phyloP scores from a whole-genome alignment of 37 sponge, comb jelly and placozoan genomes.

The Axinella damicornis region DNA sequence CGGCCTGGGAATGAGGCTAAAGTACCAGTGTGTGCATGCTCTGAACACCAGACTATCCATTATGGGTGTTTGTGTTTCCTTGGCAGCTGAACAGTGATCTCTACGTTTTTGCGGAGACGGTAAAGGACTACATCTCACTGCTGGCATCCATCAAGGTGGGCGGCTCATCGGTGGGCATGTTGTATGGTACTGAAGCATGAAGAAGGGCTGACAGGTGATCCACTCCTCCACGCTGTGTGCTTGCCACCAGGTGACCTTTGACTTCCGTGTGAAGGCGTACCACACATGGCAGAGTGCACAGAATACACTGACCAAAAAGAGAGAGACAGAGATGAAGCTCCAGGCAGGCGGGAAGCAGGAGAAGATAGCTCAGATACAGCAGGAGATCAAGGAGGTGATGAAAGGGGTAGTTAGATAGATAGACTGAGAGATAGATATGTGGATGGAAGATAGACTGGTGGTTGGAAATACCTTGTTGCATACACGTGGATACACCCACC shows the following conservation, averaged over 20 bases:
- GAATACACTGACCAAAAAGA: constrained; percentile 88
- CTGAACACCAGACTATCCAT: too few relatives aligned
- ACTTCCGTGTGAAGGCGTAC: constrained; percentile 84
- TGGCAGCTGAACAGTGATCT: constrained; percentile 73
- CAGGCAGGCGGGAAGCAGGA: constrained; percentile 87
- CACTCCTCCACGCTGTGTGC: neutral
- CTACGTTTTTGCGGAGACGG: constrained; percentile 89
- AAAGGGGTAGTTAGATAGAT: neutral
- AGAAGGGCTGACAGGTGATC: too few relatives aligned
- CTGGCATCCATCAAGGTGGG: constrained; percentile 85
- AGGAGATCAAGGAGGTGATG: constrained; percentile 84
- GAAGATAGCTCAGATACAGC: constrained; percentile 76
- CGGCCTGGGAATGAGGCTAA: too few relatives aligned
- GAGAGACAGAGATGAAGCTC: constrained; percentile 87
- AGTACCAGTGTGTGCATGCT: too few relatives aligned
- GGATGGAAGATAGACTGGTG: neutral
- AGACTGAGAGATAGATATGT: neutral
- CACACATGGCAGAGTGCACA: constrained; percentile 82
- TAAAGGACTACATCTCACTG: constrained; percentile 92
- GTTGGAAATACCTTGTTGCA: too few relatives aligned
- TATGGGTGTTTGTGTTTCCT: too few relatives aligned
- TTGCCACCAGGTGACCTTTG: constrained; percentile 66
- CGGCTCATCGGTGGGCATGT: neutral
- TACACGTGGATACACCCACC: too few relatives aligned
- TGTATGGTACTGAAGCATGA: too few relatives aligned